These are phyloP conservation scores for Lycocerus yunnanus DNA, from an alignment of 2,888 invertebrate species.

Conservation along the genomic window DNA sequence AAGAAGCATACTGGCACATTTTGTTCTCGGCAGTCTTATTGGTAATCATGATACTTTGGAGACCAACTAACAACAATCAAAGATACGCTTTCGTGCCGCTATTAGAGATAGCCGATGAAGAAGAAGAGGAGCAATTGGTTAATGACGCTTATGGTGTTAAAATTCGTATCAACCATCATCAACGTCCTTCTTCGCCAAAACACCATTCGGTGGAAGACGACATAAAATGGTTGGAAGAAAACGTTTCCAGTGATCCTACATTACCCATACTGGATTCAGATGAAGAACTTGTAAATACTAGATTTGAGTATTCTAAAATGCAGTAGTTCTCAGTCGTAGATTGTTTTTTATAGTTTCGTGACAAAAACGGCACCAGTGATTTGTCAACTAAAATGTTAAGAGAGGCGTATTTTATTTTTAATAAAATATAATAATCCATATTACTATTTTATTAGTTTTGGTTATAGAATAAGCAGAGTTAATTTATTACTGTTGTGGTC, in stretches of 20 bases:
- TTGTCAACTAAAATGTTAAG: not conserved
- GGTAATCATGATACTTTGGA: constrained; percentile 94
- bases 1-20: constrained; percentile 95
- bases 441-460: not conserved
- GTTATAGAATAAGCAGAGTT: not conserved
- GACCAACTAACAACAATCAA: constrained; percentile 95
- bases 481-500: not conserved
- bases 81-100: constrained; percentile 93
- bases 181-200: constrained; percentile 52
- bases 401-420: not conserved
- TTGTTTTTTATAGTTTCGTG: not conserved
- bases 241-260: constrained; percentile 78
- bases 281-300: constrained; percentile 83
- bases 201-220: constrained; percentile 71
- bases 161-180: constrained; percentile 61
- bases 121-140: constrained; percentile 84
- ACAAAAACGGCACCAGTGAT: not conserved
- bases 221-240: constrained; percentile 91
- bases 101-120: constrained; percentile 79
- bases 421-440: not conserved
- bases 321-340: constrained; percentile 60
- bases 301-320: constrained; percentile 89
- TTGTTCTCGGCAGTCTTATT: constrained; percentile 85
- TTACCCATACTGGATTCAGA: constrained; percentile 74
- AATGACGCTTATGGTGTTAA: constrained; percentile 87